Evolutionary conservation across 2,797 vertebrate genomes (phyloP).

Genomic region (Tragelaphus eurycerus): DNA sequence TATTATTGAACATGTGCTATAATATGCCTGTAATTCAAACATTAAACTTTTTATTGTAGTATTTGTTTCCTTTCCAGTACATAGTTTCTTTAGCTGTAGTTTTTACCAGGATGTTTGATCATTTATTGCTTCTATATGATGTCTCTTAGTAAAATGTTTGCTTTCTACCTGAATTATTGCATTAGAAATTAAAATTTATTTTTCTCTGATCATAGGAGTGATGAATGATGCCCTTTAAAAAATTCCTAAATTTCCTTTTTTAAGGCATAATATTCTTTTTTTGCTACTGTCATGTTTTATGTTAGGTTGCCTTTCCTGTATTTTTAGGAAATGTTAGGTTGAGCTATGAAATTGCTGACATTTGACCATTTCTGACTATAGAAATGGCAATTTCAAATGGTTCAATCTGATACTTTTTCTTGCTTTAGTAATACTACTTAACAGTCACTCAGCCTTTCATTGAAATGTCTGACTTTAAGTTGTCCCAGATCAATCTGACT

Average conservation of each 20-base stretch:
- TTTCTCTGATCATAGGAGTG: conserved; percentile 38
- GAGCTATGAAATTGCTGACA: neutral
- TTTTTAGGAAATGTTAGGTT: neutral
- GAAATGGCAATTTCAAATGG: neutral
- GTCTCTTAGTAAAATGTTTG: conserved; percentile 28
- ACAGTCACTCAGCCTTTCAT: neutral
- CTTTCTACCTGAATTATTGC: conserved; percentile 45
- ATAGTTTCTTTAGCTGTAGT: conserved; percentile 42
- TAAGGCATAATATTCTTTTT: conserved; percentile 20
- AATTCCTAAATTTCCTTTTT: conserved; percentile 26
- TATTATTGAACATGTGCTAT: conserved; percentile 62
- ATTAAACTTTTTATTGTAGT: conserved; percentile 65
- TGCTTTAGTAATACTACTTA: conserved; percentile 55
- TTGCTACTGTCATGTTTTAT: conserved; percentile 30
- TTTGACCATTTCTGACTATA: neutral
- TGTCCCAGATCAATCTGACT: neutral
- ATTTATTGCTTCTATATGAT: neutral
- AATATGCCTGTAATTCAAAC: conserved; percentile 61
- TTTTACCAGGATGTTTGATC: conserved; percentile 40
- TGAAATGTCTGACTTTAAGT: conserved; percentile 20
- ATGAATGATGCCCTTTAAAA: conserved; percentile 49
- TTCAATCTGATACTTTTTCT: neutral
- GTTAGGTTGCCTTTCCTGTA: neutral
- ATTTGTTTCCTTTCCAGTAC: conserved; percentile 55
- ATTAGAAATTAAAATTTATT: conserved; percentile 52